Percentiles rank a stretch among this genome's conserved stretches.
Evolutionary conservation across 2,888 invertebrate genomes (phyloP).

Genomic region (Ectobius pallidus): DNA sequence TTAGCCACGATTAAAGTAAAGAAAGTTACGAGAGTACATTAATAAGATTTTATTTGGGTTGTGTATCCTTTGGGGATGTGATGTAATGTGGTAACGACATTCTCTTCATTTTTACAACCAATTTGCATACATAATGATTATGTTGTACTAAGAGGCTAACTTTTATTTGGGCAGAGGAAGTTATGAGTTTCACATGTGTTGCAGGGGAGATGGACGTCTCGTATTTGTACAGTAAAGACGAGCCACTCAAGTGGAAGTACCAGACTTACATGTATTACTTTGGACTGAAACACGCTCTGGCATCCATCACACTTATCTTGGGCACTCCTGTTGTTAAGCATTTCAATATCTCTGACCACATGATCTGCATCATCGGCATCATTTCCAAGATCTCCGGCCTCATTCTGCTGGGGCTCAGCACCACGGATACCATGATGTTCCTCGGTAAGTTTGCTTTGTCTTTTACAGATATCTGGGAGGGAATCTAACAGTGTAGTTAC

Average conservation of each 20-base stretch:
- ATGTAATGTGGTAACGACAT: no score
- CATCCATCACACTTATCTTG: constrained; percentile 44
- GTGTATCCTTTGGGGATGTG: no score
- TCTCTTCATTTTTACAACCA: no score
- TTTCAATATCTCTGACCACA: constrained; percentile 49
- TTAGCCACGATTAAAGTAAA: no score
- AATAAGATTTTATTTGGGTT: no score
- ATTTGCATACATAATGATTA: no score
- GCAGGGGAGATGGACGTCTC: constrained; percentile 54
- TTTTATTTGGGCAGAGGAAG: no score
- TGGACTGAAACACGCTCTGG: constrained; percentile 39
- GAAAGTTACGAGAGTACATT: no score
- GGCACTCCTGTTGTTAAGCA: constrained; percentile 49
- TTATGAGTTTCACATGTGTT: no score
- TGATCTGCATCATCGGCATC: constrained; percentile 52
- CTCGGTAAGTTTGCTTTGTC: constrained; percentile 51
- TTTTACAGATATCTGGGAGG: no score
- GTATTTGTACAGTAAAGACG: constrained; percentile 52
- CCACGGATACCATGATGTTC: constrained; percentile 50
- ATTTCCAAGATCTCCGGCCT: constrained; percentile 52
- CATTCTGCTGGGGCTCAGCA: constrained; percentile 51
- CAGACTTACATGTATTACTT: constrained; percentile 50
- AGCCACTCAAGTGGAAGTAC: constrained; percentile 52
- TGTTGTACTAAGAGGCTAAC: no score
- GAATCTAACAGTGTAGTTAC: no score